Base-by-base conservation (phyloP, 2,113 vertebrate species). In the Siniperca chuatsi region DNA sequence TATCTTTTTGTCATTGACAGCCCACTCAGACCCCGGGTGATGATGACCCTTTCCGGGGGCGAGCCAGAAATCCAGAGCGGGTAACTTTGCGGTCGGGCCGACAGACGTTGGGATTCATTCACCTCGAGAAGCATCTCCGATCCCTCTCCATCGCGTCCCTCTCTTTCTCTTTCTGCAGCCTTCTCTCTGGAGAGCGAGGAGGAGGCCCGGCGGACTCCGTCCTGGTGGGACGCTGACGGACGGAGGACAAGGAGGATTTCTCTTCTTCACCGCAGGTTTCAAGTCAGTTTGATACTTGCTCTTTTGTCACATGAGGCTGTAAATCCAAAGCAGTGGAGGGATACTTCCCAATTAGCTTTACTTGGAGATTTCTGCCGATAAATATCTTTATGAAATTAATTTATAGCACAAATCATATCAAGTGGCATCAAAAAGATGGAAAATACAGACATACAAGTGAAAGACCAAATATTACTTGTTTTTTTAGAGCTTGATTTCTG, bases 1-100 rank as follows among this genome's bases (percentile, higher is more conserved):
- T 78, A 23, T 86, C 79, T 89, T 72, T 93, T 82, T 90, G 83
- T 91, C 87, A 79, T 64, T 50, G 35, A 16, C 90, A 58, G 87
- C 92, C 91, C 92, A 92, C 92, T 92, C 91, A 55, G 80, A 87
- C 87, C 88, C 79, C 81, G 91, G 91, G 84, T 87, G 90, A 86
- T 37, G 90, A 79, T 89, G 90, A 91, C 88, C 90, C 92, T 85
- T 82, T 85, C 64, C 35, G 69, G 83, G 81, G 86, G 69, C 84
- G 67, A 86, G 75, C 40, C 87, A 57, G 54, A 68, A 78, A 84
- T 37, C 83, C 76, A 71, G 85, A 87, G 83, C 71, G 68, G 82
- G 72, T 57, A 79, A 88, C 80, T 75, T 25, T 35, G 29, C 4
- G 60, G 60, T 80, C 18, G 29, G 9, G 48, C 42, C 1, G 35